Evolutionary conservation across 2,888 invertebrate species (phyloP).

Genomic region (Pollenia angustigena): DNA sequence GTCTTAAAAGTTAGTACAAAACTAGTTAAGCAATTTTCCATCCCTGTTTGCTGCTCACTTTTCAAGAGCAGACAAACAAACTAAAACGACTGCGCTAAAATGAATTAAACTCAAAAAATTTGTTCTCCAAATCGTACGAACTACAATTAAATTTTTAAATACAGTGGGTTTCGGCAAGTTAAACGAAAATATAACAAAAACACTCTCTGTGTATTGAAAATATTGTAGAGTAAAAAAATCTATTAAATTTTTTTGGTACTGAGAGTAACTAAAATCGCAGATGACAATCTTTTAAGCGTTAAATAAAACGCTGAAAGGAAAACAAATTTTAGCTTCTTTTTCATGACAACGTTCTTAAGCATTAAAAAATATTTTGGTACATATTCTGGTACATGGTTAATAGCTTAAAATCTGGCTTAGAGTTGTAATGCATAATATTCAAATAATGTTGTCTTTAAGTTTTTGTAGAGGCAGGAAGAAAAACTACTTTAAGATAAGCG

Average conservation of each 20-base stretch:
- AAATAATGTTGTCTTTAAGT: too few species aligned
- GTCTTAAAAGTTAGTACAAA: too few species aligned
- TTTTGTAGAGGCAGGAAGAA: too few species aligned
- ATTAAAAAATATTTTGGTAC: too few species aligned
- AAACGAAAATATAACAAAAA: slow-evolving; percentile 17
- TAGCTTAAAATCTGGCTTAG: too few species aligned
- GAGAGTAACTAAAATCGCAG: slow-evolving; percentile 1
- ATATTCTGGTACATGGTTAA: too few species aligned
- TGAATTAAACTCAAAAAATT: slow-evolving; percentile 18
- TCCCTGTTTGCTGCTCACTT: not conserved
- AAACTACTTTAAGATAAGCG: too few species aligned
- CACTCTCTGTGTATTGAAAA: not conserved
- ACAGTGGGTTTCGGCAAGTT: slow-evolving; percentile 10
- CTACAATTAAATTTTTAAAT: slow-evolving; percentile 14
- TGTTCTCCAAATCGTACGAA: slow-evolving; percentile 33
- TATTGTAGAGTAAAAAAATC: not conserved
- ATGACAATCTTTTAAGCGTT: not conserved
- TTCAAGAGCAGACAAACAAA: slow-evolving; percentile 10
- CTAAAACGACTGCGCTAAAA: slow-evolving; percentile 60
- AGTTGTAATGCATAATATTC: too few species aligned
- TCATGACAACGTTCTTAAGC: too few species aligned
- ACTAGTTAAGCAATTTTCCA: too few species aligned
- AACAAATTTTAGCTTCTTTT: not conserved
- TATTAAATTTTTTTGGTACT: not conserved
- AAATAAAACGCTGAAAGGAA: slow-evolving; percentile 7